phyloP scores from a whole-genome alignment of 1,140 invertebrate species.

The Melanaphis sacchari region DNA sequence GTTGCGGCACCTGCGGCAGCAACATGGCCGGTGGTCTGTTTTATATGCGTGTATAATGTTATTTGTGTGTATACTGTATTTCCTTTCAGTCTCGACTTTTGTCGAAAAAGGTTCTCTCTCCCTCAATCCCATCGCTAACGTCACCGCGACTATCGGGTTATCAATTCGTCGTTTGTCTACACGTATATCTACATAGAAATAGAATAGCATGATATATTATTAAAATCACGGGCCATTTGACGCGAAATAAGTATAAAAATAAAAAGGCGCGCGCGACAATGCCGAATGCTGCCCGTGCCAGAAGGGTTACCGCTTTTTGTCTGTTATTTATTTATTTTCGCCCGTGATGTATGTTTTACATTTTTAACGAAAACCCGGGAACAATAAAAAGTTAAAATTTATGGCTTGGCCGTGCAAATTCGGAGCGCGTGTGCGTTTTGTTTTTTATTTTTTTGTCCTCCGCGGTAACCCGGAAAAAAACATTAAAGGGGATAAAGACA shows the following conservation, averaged over 20 bases:
- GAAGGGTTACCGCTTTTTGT: constrained; percentile 43
- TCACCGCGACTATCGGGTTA: background rate
- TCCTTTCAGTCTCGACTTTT: background rate
- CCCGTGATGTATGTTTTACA: constrained; percentile 58
- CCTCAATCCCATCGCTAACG: background rate
- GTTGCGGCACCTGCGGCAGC: background rate
- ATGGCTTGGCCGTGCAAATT: constrained; percentile 46
- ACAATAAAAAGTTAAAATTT: constrained; percentile 57
- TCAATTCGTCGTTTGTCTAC: constrained; percentile 10
- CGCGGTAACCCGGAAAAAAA: constrained; percentile 55
- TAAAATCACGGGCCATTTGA: constrained; percentile 46
- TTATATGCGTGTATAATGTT: background rate
- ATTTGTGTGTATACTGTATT: background rate
- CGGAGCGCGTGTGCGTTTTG: constrained; percentile 40
- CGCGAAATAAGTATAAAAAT: background rate
- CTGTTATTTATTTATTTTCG: constrained; percentile 39
- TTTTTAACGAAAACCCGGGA: constrained; percentile 54
- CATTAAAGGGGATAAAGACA: constrained; percentile 57
- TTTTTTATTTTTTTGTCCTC: constrained; percentile 46
- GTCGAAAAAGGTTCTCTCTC: background rate
- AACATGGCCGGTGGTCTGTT: background rate
- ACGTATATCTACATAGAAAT: background rate
- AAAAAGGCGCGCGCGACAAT: background rate
- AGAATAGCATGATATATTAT: background rate
- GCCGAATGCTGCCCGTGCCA: background rate